Conservation (phyloP, 2,113 vertebrate species). For the Gobiocypris rarus region DNA sequence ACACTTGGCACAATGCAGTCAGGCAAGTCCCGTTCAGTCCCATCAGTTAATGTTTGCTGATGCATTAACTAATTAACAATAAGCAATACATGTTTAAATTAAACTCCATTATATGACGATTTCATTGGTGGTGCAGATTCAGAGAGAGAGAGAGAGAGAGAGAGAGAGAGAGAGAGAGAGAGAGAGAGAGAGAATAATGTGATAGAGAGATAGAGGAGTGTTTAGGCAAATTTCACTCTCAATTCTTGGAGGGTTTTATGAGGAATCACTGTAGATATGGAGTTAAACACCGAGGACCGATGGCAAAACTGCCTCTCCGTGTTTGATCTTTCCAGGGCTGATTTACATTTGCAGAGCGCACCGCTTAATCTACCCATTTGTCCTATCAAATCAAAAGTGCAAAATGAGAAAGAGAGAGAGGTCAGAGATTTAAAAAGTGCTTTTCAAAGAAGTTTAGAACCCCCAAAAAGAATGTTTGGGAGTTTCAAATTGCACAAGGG, state of each 20-base stretch:
- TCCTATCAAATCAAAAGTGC: constrained; percentile 57
- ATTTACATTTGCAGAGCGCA: constrained; percentile 72
- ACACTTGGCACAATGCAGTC: too few relatives aligned
- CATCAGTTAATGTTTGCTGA: too few relatives aligned
- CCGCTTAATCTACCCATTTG: constrained; percentile 71
- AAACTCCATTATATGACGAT: not conserved
- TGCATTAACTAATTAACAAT: too few relatives aligned
- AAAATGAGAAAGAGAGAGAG: constrained; percentile 8
- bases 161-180: constrained; percentile 12
- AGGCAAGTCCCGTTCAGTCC: too few relatives aligned
- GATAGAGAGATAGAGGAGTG: constrained; percentile 21
- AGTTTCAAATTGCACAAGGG: not conserved
- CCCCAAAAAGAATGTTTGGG: not conserved
- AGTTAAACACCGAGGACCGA: constrained; percentile 63
- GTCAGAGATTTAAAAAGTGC: not conserved
- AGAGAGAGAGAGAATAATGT: not conserved
- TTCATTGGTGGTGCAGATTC: not conserved
- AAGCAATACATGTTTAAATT: too few relatives aligned
- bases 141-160: not conserved
- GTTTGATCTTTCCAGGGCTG: constrained; percentile 73
- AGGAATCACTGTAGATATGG: constrained; percentile 66
- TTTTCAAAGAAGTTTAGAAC: not conserved
- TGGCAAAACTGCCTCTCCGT: constrained; percentile 67
- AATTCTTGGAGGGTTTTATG: constrained; percentile 68
- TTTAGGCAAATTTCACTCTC: constrained; percentile 54